Percentiles rank a stretch among this genome's conserved stretches.
Evolutionary conservation across 1,140 invertebrate genomes (phyloP).

Genomic region (Psix sp.): DNA sequence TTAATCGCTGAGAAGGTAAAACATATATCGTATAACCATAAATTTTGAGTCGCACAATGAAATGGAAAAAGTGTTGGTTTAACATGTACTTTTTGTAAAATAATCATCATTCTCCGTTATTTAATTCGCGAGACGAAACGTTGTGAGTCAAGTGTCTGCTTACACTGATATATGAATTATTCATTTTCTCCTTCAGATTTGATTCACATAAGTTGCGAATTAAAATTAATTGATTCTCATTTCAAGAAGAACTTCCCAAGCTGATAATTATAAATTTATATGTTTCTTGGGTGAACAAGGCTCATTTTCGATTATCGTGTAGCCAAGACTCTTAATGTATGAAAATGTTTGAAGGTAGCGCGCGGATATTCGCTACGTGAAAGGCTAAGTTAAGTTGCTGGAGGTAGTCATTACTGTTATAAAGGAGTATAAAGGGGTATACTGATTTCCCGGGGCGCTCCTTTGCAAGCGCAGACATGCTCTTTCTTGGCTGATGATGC

Average conservation of each 20-base stretch:
- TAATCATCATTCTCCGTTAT: no score
- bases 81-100: no score
- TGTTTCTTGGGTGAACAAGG: constrained; percentile 28
- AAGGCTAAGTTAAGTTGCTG: constrained; percentile 47
- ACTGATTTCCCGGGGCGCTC: constrained; percentile 60
- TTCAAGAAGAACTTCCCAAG: constrained; percentile 11
- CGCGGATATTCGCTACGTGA: constrained; percentile 47
- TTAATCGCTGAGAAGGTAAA: no score
- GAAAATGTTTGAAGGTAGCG: constrained; percentile 40
- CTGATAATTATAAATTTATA: constrained; percentile 45
- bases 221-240: constrained; percentile 6
- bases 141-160: no score
- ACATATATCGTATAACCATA: no score
- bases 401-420: constrained; percentile 57
- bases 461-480: constrained; percentile 51
- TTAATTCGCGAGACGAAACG: no score
- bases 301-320: constrained; percentile 52
- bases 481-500: constrained; percentile 52
- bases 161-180: no score
- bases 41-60: no score
- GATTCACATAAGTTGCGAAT: neutral
- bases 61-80: no score
- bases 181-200: no score
- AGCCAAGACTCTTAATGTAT: constrained; percentile 32
- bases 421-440: constrained; percentile 56